phyloP scores from a whole-genome alignment of 2,888 invertebrate genomes.

The Meiosimyza platycephala region DNA sequence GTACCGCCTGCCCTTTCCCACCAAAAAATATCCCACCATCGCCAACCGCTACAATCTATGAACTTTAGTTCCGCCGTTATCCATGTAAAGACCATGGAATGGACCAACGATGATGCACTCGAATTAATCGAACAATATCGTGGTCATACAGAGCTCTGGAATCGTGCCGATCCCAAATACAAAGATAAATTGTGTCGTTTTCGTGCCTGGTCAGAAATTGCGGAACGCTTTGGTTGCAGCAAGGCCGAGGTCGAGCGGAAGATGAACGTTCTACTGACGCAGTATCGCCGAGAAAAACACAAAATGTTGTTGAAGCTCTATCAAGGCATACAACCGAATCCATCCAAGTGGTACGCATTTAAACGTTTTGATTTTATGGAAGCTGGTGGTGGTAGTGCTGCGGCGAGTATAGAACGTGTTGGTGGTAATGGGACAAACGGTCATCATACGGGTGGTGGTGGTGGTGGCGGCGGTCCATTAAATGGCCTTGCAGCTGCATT shows the following conservation, averaged over 20 bases:
- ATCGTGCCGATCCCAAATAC: conserved; percentile 65
- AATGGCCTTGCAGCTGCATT: conserved; percentile 43
- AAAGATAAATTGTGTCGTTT: conserved; percentile 65
- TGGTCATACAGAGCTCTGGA: conserved; percentile 64
- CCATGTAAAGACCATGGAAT: conserved; percentile 59
- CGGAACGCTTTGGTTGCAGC: conserved; percentile 65
- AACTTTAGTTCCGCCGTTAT: conserved; percentile 55
- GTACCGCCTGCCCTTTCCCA: conserved; percentile 36
- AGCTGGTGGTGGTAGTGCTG: conserved; percentile 58
- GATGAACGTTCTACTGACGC: conserved; percentile 65
- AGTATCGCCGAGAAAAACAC: conserved; percentile 65
- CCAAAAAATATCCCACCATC: conserved; percentile 31
- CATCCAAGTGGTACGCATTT: conserved; percentile 66
- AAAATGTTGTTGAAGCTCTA: conserved; percentile 64
- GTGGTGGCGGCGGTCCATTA: conserved; percentile 43
- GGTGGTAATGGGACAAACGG: conserved; percentile 1
- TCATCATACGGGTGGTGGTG: conserved; percentile 35
- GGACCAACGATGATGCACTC: conserved; percentile 65
- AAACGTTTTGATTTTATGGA: conserved; percentile 65
- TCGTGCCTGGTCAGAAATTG: conserved; percentile 65
- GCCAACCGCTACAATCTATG: conserved; percentile 45
- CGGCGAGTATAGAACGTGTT: conserved; percentile 36
- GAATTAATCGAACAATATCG: conserved; percentile 66
- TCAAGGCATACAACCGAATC: conserved; percentile 65
- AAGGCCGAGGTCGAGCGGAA: conserved; percentile 66